phyloP scores from a whole-genome alignment of 2,113 vertebrate genomes.

The Furnarius figulus region DNA sequence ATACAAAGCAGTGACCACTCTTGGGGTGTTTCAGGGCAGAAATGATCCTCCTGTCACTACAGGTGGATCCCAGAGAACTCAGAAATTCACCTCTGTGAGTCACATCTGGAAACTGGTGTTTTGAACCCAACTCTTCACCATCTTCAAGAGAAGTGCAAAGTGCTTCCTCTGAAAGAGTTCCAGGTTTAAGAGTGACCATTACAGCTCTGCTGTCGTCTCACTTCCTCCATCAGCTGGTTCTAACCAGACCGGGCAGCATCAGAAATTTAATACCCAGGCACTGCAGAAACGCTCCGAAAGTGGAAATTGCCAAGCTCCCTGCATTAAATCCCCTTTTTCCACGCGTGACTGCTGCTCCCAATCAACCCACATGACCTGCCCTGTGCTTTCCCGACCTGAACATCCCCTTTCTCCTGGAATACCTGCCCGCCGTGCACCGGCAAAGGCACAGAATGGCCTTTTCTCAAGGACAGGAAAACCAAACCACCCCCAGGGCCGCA shows the following conservation, averaged over 20 bases:
- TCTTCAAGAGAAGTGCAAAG: background rate
- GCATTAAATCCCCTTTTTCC: background rate
- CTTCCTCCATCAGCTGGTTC: background rate
- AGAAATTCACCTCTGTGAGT: fast-evolving
- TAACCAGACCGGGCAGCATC: background rate
- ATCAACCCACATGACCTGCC: background rate
- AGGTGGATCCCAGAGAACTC: background rate
- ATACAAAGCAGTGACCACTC: fast-evolving
- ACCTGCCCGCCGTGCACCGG: fast-evolving
- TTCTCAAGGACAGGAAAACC: fast-evolving
- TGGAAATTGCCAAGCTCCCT: background rate
- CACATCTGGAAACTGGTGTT: background rate
- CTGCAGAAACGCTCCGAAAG: background rate
- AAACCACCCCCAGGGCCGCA: fast-evolving
- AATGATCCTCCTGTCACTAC: background rate
- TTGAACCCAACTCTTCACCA: background rate
- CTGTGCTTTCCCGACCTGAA: background rate
- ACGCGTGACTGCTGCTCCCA: background rate
- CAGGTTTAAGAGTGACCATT: background rate
- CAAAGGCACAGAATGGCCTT: background rate
- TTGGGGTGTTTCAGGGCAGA: background rate
- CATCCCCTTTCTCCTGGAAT: background rate
- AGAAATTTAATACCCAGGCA: background rate
- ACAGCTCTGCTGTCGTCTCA: background rate
- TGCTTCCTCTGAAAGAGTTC: background rate